Evolutionary conservation across 2,888 invertebrate species (phyloP), one percentile per base, ranked within the genome.

Genomic region (Germaria angustata): DNA sequence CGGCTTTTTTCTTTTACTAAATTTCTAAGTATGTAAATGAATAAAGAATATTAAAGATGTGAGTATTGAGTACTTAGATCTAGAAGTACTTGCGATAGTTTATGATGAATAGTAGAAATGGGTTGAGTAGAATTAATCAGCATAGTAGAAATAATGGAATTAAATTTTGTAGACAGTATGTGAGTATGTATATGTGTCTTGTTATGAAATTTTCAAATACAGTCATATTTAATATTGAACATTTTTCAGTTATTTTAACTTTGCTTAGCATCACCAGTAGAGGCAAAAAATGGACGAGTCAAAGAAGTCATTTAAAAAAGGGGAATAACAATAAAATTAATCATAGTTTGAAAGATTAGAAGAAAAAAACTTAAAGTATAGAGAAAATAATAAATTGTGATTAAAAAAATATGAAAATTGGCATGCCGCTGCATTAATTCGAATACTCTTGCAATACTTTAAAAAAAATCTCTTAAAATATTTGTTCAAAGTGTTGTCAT

Each of bases 251-350:
- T n/a, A 85, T 86, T 87, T 86, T 80, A 86, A 85, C 63, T 86
- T 89, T 87, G 86, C 86, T 87, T 87, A 88, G 89, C 87, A 89
- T 89, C 89, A 90, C 87, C 88, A 86, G 86, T 87, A 80, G 71
- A 85, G 86, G 86, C 90, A 88, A 89, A 82, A 82, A 90, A 90
- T 90, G 90, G 90, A 89, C 90, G 91, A 90, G 90, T 90, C 90
- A 90, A 90, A 90, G 90, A 90, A 90, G 90, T 90, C 91, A 90
- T 89, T 89, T 83, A 69, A 82, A 84, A 85, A 84, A 66, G 84
- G 83, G 81, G 77, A 80, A 57, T 65, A 84, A 72, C 55, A 75
- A 78, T 76, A 76, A 84, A 75, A 79, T 63, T 63, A 71, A 41
- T 71, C 75, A 69, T 65, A 75, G 57, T 78, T 63, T 13, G 59